Evolutionary conservation across 1,140 invertebrate species (phyloP).

Genomic region (Macrostomum lignano): DNA sequence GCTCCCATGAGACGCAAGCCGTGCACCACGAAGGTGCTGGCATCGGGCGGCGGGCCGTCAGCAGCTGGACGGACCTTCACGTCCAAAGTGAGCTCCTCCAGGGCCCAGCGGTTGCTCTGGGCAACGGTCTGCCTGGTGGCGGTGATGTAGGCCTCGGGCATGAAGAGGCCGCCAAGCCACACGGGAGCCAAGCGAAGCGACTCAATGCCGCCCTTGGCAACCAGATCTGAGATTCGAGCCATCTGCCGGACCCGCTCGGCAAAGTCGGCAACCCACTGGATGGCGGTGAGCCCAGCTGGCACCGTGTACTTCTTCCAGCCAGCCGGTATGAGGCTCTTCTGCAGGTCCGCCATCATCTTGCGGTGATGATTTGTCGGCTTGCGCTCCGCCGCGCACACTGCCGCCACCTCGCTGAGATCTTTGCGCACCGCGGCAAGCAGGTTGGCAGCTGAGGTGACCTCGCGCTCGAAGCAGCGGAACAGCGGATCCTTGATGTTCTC

Average conservation of each 20-base stretch:
- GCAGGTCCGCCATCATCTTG: conserved; percentile 62
- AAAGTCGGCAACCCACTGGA: conserved; percentile 95
- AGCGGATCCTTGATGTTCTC: conserved; percentile 48
- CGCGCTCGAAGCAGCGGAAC: conserved; percentile 89
- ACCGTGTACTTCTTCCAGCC: conserved; percentile 69
- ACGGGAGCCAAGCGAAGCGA: conserved; percentile 32
- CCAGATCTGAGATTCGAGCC: conserved; percentile 34
- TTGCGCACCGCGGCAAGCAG: conserved; percentile 58
- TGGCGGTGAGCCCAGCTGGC: conserved; percentile 71
- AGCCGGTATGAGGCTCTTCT: conserved; percentile 64
- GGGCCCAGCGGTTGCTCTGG: conserved; percentile 45
- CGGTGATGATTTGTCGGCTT: conserved; percentile 96
- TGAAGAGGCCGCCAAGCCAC: conserved; percentile 80
- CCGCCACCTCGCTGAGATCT: conserved; percentile 2
- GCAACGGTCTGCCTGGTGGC: conserved; percentile 87
- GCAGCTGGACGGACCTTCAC: conserved; percentile 16
- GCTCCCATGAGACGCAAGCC: conserved; percentile 2
- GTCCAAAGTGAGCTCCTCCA: conserved; percentile 75
- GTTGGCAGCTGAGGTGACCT: conserved; percentile 61
- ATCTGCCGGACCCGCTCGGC: conserved; percentile 66
- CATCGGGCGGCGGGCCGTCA: neutral
- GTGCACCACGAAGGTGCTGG: conserved; percentile 1
- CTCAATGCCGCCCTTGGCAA: neutral
- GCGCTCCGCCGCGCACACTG: conserved; percentile 60
- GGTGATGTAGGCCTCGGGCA: conserved; percentile 93